These are phyloP conservation scores for Lepisosteus oculatus DNA, from an alignment of 2,113 vertebrate species.

Conservation along the genomic window DNA sequence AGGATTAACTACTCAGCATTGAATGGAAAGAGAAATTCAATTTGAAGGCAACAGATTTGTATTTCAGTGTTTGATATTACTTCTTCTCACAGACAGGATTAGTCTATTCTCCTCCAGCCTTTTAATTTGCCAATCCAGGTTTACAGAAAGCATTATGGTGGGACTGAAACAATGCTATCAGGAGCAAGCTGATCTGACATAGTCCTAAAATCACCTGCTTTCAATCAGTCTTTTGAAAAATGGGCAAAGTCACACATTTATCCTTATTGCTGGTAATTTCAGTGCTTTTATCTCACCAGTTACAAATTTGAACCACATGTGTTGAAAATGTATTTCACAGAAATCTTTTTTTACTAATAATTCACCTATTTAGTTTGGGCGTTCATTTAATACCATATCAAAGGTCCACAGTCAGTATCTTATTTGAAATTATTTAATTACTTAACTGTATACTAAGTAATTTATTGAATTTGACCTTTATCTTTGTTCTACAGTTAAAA, in stretches of 20 bases:
- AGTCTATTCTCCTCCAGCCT: slow-evolving; percentile 6
- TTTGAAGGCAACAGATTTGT: not conserved
- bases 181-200: no score
- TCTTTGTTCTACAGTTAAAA: no score
- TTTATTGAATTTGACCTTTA: no score
- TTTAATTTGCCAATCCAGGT: not conserved
- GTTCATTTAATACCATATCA: no score
- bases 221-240: not conserved
- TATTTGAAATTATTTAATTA: no score
- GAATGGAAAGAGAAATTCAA: slow-evolving; percentile 8
- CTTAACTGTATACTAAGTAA: no score
- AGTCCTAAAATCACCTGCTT: no score
- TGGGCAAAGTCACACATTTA: slow-evolving; percentile 7
- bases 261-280: slow-evolving; percentile 12
- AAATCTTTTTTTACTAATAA: no score
- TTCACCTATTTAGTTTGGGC: no score
- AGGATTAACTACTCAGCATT: slow-evolving; percentile 15
- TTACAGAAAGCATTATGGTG: slow-evolving; percentile 6
- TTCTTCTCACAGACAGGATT: slow-evolving; percentile 9
- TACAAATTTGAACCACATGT: no score
- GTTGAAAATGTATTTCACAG: no score
- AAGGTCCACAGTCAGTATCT: no score
- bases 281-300: not conserved
- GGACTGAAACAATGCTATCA: not conserved
- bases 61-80: slow-evolving; percentile 1